Percentiles rank a stretch among this genome's conserved stretches.
Evolutionary conservation across 2,113 vertebrate species (phyloP).

Genomic region (Ceyx cyanopectus): DNA sequence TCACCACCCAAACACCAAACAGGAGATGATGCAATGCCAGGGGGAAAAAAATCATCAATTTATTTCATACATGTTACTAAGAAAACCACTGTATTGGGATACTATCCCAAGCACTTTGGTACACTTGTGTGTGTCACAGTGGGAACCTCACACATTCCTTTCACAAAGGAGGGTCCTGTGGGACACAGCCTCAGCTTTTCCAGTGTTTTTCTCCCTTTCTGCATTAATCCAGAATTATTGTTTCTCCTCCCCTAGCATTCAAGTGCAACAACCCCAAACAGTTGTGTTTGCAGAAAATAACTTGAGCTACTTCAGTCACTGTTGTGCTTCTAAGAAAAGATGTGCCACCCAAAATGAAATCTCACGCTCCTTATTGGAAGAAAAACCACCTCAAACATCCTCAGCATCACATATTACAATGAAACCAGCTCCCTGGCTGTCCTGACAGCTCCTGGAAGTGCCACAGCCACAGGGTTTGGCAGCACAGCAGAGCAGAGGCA

Average conservation of each 20-base stretch:
- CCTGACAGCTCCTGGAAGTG: rapidly evolving
- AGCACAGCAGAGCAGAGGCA: background rate
- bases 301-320: constrained; percentile 16
- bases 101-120: background rate
- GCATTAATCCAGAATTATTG: constrained; percentile 37
- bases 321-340: constrained; percentile 40
- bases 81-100: background rate
- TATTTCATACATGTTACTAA: background rate
- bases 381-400: background rate
- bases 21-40: background rate
- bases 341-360: background rate
- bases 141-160: background rate
- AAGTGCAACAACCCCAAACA: constrained; percentile 27
- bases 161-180: background rate
- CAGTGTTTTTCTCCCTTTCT: background rate
- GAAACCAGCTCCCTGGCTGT: background rate
- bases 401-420: background rate
- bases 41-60: background rate
- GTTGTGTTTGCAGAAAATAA: constrained; percentile 56
- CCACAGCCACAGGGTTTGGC: background rate
- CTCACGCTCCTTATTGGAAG: background rate
- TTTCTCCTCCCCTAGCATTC: constrained; percentile 32
- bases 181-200: background rate
- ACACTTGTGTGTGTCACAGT: background rate
- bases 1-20: background rate